Conservation (phyloP, 2,113 vertebrate species). For the Cyanistes caeruleus region DNA sequence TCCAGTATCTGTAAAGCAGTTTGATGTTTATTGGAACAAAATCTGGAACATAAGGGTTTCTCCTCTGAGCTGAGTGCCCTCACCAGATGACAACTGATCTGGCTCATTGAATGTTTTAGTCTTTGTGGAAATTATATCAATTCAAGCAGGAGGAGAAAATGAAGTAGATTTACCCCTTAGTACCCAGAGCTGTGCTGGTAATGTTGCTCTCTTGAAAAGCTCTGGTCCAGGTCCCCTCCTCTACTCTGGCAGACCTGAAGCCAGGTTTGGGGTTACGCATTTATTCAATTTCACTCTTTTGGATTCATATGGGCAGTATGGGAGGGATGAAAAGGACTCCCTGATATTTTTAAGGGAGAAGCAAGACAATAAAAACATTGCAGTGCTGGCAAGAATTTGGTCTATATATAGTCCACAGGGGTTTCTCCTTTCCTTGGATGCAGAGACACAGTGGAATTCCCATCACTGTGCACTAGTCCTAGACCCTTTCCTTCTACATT, state of each 20-base stretch:
- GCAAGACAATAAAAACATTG: background rate
- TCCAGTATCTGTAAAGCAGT: constrained; percentile 27
- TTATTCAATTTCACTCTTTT: background rate
- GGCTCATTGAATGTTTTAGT: constrained; percentile 26
- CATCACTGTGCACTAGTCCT: fast-evolving
- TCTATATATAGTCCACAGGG: background rate
- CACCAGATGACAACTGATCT: constrained; percentile 53
- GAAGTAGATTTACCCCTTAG: background rate
- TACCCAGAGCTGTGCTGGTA: background rate
- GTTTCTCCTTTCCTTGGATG: background rate
- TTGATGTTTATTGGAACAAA: constrained; percentile 50
- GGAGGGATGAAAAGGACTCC: fast-evolving
- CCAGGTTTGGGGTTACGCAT: background rate
- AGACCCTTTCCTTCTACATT: background rate
- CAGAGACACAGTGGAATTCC: background rate
- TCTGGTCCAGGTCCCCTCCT: background rate
- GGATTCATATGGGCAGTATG: background rate
- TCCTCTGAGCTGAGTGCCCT: background rate
- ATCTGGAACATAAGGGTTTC: constrained; percentile 52
- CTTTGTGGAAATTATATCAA: constrained; percentile 39
- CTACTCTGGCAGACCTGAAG: background rate
- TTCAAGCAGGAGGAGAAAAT: constrained; percentile 8
- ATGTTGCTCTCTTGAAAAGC: background rate
- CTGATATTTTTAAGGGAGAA: background rate
- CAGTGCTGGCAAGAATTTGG: background rate